Evolutionary conservation across 2,888 invertebrate genomes (phyloP).

Genomic region (Deilephila porcellus): DNA sequence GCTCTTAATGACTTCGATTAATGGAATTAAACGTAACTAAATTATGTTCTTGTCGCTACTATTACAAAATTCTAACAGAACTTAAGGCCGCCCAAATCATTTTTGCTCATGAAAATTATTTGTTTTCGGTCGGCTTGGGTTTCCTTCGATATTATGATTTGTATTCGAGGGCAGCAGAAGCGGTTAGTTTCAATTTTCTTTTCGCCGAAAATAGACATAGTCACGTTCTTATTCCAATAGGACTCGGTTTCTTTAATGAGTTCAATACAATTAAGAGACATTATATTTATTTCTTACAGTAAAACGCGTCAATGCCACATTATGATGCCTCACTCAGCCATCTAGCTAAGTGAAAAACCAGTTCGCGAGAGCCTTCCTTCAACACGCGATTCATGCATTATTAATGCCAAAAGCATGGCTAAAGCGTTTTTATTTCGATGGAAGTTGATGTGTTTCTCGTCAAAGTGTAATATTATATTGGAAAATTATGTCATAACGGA

Average conservation of each 20-base stretch:
- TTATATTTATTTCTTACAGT: neutral
- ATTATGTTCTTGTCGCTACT: constrained; percentile 47
- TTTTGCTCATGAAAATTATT: neutral
- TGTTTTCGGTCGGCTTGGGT: neutral
- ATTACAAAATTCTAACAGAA: constrained; percentile 39
- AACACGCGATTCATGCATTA: constrained; percentile 28
- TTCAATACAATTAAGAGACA: neutral
- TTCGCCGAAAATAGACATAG: neutral
- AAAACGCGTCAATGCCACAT: constrained; percentile 7
- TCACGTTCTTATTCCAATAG: neutral
- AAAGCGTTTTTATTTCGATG: constrained; percentile 34
- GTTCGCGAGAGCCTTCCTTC: constrained; percentile 7
- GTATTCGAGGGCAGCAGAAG: neutral
- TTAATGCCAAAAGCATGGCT: constrained; percentile 31
- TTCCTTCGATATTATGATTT: constrained; percentile 6
- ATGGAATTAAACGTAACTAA: constrained; percentile 49
- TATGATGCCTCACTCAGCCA: constrained; percentile 7
- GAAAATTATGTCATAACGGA: neutral
- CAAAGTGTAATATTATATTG: neutral
- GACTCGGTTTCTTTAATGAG: neutral
- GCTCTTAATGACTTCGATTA: constrained; percentile 56
- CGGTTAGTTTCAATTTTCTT: constrained; percentile 3
- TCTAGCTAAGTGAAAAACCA: constrained; percentile 25
- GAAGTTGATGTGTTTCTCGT: neutral
- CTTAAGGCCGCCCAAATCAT: neutral